Evolutionary conservation across 2,888 invertebrate species (phyloP).

Genomic region (Ectemnius cavifrons): DNA sequence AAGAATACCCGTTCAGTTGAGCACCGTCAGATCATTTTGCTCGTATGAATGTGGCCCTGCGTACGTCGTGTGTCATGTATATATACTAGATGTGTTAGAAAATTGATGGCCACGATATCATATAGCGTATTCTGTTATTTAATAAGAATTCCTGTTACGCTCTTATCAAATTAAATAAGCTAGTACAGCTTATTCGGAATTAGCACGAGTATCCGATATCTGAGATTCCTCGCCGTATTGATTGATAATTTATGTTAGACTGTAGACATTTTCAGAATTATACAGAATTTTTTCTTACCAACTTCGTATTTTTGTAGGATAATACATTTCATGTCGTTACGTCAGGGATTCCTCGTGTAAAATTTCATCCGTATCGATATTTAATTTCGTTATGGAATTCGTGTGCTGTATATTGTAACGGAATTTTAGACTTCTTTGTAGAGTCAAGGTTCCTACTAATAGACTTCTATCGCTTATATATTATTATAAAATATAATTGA

Average conservation of each 20-base stretch:
- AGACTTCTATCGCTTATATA: conserved; percentile 17
- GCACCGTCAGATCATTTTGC: background rate
- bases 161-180: no score
- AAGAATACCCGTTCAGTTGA: no score
- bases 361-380: background rate
- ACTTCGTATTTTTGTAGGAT: no score
- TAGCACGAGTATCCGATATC: background rate
- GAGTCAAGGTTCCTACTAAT: conserved; percentile 25
- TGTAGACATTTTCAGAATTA: conserved; percentile 6
- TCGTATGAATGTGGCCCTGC: background rate
- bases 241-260: background rate
- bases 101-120: no score
- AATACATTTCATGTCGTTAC: background rate
- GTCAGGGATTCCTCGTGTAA: no score
- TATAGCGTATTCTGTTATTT: no score
- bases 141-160: no score
- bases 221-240: no score
- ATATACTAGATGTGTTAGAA: no score
- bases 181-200: no score
- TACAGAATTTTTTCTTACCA: background rate
- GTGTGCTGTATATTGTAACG: background rate
- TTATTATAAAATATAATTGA: background rate
- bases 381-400: background rate
- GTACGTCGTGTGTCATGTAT: background rate
- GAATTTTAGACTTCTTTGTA: background rate